phyloP scores from a whole-genome alignment of 2,113 vertebrate genomes.

The Phalacrocorax brasilianus region DNA sequence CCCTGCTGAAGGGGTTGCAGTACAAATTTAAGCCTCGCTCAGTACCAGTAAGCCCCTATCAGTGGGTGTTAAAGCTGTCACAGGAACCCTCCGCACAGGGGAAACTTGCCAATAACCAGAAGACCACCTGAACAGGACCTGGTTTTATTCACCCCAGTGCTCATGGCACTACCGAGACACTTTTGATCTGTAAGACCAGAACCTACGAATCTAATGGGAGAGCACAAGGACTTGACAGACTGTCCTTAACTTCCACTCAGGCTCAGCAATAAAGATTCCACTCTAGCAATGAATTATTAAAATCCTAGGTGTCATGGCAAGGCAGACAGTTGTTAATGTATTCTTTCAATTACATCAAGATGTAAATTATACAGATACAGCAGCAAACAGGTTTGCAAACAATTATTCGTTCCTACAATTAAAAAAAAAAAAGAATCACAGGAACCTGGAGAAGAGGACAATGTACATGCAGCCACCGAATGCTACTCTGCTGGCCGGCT shows the following conservation, averaged over 20 bases:
- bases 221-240: neutral
- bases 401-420: neutral
- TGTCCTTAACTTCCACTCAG: neutral
- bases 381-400: neutral
- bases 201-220: neutral
- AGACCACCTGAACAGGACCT: neutral
- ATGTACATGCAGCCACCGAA: neutral
- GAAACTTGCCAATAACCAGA: too few species aligned
- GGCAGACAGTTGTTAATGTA: constrained; percentile 46
- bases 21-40: fast-evolving
- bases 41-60: neutral
- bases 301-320: constrained; percentile 34
- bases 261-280: neutral
- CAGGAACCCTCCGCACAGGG: too few species aligned
- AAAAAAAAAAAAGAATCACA: neutral
- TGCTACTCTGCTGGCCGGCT: neutral
- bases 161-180: fast-evolving
- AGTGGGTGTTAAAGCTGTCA: neutral
- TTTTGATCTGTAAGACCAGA: neutral
- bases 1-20: neutral
- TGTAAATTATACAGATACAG: constrained; percentile 59
- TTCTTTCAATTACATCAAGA: constrained; percentile 17
- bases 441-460: neutral
- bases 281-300: constrained; percentile 66
- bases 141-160: neutral